Evolutionary conservation across 2,888 invertebrate species (phyloP).

Genomic region (Diadegma fenestrale): DNA sequence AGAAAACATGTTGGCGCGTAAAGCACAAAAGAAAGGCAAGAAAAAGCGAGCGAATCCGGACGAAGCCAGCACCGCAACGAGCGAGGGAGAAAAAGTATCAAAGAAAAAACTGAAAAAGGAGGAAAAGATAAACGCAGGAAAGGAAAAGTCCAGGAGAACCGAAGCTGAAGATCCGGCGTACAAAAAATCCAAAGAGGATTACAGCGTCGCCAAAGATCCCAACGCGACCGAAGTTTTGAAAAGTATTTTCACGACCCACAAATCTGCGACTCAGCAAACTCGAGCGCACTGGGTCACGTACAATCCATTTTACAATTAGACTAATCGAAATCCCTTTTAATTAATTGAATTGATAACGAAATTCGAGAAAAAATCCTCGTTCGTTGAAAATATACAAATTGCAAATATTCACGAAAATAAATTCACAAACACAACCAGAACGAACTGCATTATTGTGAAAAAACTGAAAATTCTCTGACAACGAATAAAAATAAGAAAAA

Average conservation of each 20-base stretch:
- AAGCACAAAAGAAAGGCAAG: conserved; percentile 88
- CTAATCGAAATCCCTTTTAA: not conserved
- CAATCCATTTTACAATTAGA: conserved; percentile 94
- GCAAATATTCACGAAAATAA: not conserved
- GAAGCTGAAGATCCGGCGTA: conserved; percentile 88
- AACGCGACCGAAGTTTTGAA: conserved; percentile 96
- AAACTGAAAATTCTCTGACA: not conserved
- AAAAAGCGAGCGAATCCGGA: conserved; percentile 86
- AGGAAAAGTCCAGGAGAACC: conserved; percentile 76
- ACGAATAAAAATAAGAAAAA: not conserved
- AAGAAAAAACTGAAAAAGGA: conserved; percentile 84
- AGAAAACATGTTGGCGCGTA: conserved; percentile 90
- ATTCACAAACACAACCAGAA: not conserved
- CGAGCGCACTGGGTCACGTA: conserved; percentile 99
- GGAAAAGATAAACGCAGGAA: conserved; percentile 79
- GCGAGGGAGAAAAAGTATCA: conserved; percentile 78
- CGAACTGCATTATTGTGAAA: not conserved
- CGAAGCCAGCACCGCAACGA: conserved; percentile 68
- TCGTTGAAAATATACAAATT: not conserved
- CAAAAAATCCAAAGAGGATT: conserved; percentile 92
- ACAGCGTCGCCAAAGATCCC: conserved; percentile 96
- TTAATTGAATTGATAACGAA: not conserved
- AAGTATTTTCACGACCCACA: conserved; percentile 96
- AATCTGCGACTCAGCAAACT: conserved; percentile 93
- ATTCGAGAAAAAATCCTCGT: not conserved